These are phyloP conservation scores for Callimorpha dominula DNA, from an alignment of 2,888 invertebrate species.

Conservation along the genomic window DNA sequence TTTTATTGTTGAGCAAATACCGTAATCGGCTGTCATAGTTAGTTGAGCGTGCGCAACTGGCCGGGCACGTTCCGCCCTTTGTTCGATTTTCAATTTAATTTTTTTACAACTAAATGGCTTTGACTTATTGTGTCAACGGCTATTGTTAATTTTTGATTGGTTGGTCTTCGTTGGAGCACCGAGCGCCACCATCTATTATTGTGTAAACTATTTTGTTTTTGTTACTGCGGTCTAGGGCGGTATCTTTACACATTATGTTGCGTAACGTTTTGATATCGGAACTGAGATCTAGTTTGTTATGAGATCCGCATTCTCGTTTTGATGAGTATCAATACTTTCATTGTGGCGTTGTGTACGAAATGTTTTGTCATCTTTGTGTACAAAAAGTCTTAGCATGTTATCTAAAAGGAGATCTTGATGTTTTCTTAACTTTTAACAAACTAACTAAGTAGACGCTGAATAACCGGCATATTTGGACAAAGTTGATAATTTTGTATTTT, in stretches of 20 bases:
- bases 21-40: constrained; percentile 56
- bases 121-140: constrained; percentile 65
- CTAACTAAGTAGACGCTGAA: not conserved
- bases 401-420: constrained; percentile 24
- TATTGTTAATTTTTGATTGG: constrained; percentile 73
- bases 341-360: constrained; percentile 42
- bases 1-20: constrained; percentile 50
- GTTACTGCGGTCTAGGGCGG: constrained; percentile 46
- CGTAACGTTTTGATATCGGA: constrained; percentile 58
- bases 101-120: constrained; percentile 62
- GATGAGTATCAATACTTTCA: constrained; percentile 48
- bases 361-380: constrained; percentile 43
- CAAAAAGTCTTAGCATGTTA: constrained; percentile 20
- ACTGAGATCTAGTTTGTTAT: constrained; percentile 60
- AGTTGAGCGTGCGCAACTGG: constrained; percentile 63
- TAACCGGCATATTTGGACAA: not conserved
- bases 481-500: constrained; percentile 3
- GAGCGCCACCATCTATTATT: constrained; percentile 57
- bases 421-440: constrained; percentile 24
- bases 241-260: constrained; percentile 47
- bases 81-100: constrained; percentile 62
- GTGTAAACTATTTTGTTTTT: constrained; percentile 62
- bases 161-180: constrained; percentile 57
- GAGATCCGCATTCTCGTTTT: constrained; percentile 58
- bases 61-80: constrained; percentile 77